Evolutionary conservation across 2,888 invertebrate genomes (phyloP), one percentile per base, ranked within the genome.

Genomic region (Heliconius charithonia): DNA sequence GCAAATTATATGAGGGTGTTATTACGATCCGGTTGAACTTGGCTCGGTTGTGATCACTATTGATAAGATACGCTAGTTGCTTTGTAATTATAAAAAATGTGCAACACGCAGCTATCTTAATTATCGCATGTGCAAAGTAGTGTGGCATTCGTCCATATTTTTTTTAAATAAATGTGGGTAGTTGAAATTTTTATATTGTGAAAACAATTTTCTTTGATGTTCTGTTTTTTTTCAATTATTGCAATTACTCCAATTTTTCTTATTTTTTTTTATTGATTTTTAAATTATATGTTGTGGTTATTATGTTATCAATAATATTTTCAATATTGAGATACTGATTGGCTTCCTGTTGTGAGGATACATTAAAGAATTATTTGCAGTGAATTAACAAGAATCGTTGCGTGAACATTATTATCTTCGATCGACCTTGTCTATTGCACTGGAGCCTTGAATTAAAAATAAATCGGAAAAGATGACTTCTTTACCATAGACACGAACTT

Each of bases 1-100:
- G 87, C 87, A 88, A 91, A 92, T 92, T 90, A 90, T 86, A 88
- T 84, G 83, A 88, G 85, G 85, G 87, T 89, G 85, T 89, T 90
- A 92, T 92, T 90, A 91, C 85, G 79, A 87, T 85, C 89, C 83
- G 84, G 92, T 90, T 91, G 88, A 90, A 93, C 91, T 93, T 91
- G 92, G 90, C 89, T 91, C 77, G 85, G 70, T 82, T 84, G 86
- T 87, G 87, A 85, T 87, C 83, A 85, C 82, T 81, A 77, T 62
- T 79, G 74, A 79, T 79, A 78, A 79, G 77, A 70, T 83, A 80
- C 70, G 72, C 51, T 77, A 73, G 29, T 56, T 69, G 62, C 45
- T 66, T 51, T 59, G 76, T 78, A 78, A 78, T 75, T 78, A 80
- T 75, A 45, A 65, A 62, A 78, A 78, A 72, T 79, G 78, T 79